These are phyloP conservation scores for Ophiothrix spiculata DNA, from an alignment of 35 echinoderm and acorn worm species.

Conservation along the genomic window DNA sequence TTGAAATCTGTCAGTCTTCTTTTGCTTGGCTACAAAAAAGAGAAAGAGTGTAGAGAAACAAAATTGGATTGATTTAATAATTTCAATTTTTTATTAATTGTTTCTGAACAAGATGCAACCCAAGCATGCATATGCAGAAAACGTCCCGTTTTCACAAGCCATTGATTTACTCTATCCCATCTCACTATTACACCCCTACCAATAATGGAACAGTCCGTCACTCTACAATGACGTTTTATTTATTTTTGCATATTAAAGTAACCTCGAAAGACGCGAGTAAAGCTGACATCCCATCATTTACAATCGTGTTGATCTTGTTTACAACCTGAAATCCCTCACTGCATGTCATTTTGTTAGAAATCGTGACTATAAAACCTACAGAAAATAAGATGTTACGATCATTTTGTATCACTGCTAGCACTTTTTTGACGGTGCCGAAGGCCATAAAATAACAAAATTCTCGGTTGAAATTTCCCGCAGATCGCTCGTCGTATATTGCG, in stretches of 20 bases:
- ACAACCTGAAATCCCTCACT: not conserved
- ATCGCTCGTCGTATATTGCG: not conserved
- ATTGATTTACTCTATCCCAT: too few relatives aligned
- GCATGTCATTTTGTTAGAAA: not conserved
- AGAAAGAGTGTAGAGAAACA: not conserved
- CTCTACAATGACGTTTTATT: not conserved
- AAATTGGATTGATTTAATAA: too few relatives aligned
- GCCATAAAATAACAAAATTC: too few relatives aligned
- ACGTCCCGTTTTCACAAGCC: too few relatives aligned
- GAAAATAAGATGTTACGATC: not conserved
- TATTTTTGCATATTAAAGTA: not conserved
- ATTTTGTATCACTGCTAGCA: not conserved
- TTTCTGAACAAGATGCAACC: not conserved
- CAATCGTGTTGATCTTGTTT: not conserved
- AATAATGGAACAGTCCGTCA: not conserved
- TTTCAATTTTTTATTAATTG: not conserved
- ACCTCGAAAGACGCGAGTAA: not conserved
- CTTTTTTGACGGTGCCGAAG: too few relatives aligned
- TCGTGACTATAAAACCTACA: not conserved
- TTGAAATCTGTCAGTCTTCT: constrained; percentile 85
- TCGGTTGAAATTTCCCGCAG: too few relatives aligned
- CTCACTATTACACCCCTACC: not conserved
- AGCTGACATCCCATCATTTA: not conserved
- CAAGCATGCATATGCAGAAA: too few relatives aligned
- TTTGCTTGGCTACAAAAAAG: constrained; percentile 61